Base-by-base conservation (phyloP, 2,797 vertebrate species). In the Mycteria americana region DNA sequence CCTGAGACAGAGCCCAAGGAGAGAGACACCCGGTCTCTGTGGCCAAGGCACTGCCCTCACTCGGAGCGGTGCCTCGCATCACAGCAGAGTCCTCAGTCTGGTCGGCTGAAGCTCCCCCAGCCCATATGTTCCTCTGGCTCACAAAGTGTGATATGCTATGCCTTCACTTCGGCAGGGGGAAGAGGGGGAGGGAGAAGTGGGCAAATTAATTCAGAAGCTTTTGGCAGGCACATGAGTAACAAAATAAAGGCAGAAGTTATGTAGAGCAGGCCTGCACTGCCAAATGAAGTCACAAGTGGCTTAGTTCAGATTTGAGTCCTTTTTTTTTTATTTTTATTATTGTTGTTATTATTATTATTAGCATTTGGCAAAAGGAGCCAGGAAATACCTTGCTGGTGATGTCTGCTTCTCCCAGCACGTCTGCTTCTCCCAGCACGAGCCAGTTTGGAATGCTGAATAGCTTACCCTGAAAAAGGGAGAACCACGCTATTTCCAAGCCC, bases 341-440 rank as follows among this genome's bases (percentile, higher is more conserved):
- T 87, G 14, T 92, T 94, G 4, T 94, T 93, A 1, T 95, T 93
- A 76, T 62, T 91, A 96, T 88, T 95, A 92, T 64, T 63, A 96
- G 88, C 33, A 93, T 93, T 95, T 97, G 94, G 86, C 97, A 96
- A 95, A 95, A 89, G 45, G 54, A 91, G 82, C 65, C 93, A 97
- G 97, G 93, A 98, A 97, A 96, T 97, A 97, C 92, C 94, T 96
- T 94, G 92, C 92, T 95, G 68, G 65, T 95, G 91, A 97, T 93
- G 94, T 93, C 85, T 92, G 76, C 53, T 93, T 96, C 81, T 92
- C 68, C 67, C 92, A 95, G 68, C 63, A 74, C 16, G 53, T 93
- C 85, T 92, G 76, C 53, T 93, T 96, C 81, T 92, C 68, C 67
- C 92, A 95, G 68, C 63, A 74, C 16, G 54, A 96, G 87, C 72